These are phyloP conservation scores for Pseudorhiza aurosa DNA, from an alignment of 30 jellyfish, hydroid and myxozoan genomes.

Conservation along the genomic window DNA sequence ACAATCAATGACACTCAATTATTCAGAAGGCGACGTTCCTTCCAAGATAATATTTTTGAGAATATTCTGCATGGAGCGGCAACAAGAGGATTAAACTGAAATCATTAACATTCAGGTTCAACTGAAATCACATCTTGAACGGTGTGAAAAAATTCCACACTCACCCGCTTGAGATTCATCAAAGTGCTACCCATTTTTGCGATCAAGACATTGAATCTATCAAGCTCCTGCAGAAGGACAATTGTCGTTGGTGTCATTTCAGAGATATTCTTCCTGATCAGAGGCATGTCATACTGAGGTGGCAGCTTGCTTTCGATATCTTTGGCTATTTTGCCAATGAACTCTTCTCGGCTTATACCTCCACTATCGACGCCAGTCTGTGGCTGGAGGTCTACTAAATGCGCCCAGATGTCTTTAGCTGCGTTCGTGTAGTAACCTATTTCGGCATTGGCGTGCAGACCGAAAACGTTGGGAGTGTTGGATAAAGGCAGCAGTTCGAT, in stretches of 20 bases:
- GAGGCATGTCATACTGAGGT: conserved; percentile 71
- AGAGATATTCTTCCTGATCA: conserved; percentile 72
- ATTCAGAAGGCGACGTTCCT: no score
- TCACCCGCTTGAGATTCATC: conserved; percentile 82
- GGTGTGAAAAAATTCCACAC: background rate
- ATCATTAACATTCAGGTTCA: no score
- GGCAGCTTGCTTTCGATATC: conserved; percentile 93
- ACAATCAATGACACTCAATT: no score
- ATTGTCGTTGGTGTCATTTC: conserved; percentile 91
- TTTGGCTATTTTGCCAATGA: conserved; percentile 90
- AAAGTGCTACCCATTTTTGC: conserved; percentile 82
- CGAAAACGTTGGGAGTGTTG: conserved; percentile 92
- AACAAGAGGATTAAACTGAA: no score
- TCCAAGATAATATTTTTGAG: no score
- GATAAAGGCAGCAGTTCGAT: conserved; percentile 86
- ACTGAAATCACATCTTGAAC: no score
- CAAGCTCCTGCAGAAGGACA: conserved; percentile 93
- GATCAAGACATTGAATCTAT: conserved; percentile 85
- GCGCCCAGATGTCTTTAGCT: conserved; percentile 96
- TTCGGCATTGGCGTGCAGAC: conserved; percentile 97
- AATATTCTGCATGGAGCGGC: no score
- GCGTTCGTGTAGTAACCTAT: conserved; percentile 96
- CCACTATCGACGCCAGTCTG: conserved; percentile 97
- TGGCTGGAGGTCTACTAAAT: conserved; percentile 93
- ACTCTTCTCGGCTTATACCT: conserved; percentile 95